Conservation (phyloP, 2,113 vertebrate species). For the Willisornis vidua region DNA sequence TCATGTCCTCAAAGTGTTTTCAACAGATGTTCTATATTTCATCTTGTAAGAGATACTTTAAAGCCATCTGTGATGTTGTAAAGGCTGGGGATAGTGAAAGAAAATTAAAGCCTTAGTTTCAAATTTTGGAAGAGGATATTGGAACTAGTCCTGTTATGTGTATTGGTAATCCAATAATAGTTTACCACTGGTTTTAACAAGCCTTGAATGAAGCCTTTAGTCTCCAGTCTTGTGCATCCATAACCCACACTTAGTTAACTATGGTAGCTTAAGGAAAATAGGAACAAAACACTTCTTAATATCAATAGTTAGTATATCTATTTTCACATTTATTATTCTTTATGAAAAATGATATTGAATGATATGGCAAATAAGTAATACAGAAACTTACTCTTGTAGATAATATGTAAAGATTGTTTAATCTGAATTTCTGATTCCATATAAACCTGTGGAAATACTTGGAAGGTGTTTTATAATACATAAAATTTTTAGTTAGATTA, state of each 20-base stretch:
- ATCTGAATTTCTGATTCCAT: neutral
- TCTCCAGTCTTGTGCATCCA: neutral
- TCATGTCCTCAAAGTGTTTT: neutral
- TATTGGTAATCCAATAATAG: neutral
- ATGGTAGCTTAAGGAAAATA: neutral
- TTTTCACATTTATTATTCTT: neutral
- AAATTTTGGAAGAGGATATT: neutral
- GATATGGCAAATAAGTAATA: neutral
- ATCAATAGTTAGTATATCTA: neutral
- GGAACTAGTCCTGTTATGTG: neutral
- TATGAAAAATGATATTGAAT: neutral
- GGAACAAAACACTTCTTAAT: neutral
- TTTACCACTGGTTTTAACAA: neutral
- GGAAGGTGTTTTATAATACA: neutral
- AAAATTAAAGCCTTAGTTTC: neutral
- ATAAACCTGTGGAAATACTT: neutral
- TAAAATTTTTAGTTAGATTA: neutral
- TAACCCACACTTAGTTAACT: neutral
- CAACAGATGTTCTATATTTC: neutral
- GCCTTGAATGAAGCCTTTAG: neutral
- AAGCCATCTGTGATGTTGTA: neutral
- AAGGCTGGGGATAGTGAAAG: neutral
- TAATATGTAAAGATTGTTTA: neutral
- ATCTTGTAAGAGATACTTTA: neutral
- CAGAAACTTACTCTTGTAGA: neutral